Evolutionary conservation across 2,797 vertebrate species (phyloP).

Genomic region (Serranus cabrilla): DNA sequence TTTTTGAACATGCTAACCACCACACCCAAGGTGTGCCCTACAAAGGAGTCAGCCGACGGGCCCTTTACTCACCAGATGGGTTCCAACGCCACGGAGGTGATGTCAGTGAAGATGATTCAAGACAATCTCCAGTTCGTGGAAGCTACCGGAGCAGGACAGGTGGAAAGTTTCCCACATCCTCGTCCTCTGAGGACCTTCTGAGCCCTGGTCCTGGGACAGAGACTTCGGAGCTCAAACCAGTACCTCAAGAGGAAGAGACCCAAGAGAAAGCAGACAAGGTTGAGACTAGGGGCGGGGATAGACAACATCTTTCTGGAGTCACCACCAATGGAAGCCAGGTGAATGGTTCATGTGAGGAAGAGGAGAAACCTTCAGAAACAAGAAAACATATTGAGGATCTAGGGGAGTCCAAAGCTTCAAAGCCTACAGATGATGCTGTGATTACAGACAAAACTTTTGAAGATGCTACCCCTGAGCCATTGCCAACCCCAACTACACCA

Average conservation of each 20-base stretch:
- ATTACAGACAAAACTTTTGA: conserved; percentile 55
- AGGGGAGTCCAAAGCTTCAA: conserved; percentile 57
- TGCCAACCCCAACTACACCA: conserved; percentile 28
- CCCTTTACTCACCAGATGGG: conserved; percentile 89
- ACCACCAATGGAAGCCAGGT: conserved; percentile 66
- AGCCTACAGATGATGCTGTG: conserved; percentile 59
- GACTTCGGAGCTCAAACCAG: conserved; percentile 51
- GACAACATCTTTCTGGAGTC: conserved; percentile 36
- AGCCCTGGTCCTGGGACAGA: conserved; percentile 80
- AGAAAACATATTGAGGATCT: conserved; percentile 56
- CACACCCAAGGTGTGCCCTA: conserved; percentile 69
- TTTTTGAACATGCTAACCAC: conserved; percentile 93
- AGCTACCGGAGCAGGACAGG: conserved; percentile 70
- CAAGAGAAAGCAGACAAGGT: conserved; percentile 66
- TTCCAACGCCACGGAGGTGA: conserved; percentile 82
- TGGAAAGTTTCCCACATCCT: conserved; percentile 80
- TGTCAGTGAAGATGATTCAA: conserved; percentile 86
- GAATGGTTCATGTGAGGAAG: conserved; percentile 80
- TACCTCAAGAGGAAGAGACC: conserved; percentile 46
- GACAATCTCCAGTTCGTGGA: conserved; percentile 82
- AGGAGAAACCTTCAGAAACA: conserved; percentile 64
- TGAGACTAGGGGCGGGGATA: conserved; percentile 14
- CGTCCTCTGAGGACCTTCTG: conserved; percentile 85
- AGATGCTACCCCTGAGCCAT: conserved; percentile 54
- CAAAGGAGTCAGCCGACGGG: conserved; percentile 83